phyloP scores from a whole-genome alignment of 2,797 vertebrate species.

The Macrochelys suwanniensis region DNA sequence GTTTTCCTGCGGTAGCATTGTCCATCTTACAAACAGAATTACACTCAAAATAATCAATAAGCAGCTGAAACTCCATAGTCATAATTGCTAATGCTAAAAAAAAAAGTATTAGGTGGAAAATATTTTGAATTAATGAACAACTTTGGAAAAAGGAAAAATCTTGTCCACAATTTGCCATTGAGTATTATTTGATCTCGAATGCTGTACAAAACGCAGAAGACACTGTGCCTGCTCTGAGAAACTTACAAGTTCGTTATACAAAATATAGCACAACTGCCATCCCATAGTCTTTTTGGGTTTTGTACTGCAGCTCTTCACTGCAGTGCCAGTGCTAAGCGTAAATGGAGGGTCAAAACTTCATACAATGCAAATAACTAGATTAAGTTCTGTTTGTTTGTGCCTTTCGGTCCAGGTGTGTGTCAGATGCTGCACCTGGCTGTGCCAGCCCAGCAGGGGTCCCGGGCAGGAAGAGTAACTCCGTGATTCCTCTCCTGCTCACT shows the following conservation, averaged over 20 bases:
- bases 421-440: background rate
- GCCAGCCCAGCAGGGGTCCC: background rate
- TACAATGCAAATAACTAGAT: background rate
- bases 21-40: background rate
- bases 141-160: background rate
- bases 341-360: background rate
- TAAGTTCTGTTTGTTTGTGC: background rate
- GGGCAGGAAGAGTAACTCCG: background rate
- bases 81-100: background rate
- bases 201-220: background rate
- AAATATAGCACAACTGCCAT: background rate
- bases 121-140: background rate
- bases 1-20: background rate
- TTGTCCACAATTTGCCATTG: background rate
- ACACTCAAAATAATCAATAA: background rate
- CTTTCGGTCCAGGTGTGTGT: background rate
- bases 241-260: background rate
- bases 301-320: background rate
- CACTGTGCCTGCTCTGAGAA: background rate
- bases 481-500: background rate
- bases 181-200: background rate
- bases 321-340: background rate
- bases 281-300: background rate
- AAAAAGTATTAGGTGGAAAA: background rate
- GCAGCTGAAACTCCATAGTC: background rate